Conservation (phyloP, 2,888 invertebrate genomes). For the Thelaira solivaga region DNA sequence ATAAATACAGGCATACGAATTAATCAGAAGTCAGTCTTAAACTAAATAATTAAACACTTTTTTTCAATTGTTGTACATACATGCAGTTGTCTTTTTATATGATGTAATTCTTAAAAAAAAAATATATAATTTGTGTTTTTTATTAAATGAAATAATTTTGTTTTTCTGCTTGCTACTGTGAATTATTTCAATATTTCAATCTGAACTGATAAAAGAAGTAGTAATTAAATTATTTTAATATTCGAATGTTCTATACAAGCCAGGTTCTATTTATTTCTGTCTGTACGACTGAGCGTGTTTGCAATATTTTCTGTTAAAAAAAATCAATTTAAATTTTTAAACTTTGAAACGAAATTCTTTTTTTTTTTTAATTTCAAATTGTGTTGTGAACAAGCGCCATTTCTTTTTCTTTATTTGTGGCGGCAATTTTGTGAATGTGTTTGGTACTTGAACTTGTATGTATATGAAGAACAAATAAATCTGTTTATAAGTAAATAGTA, state of each 20-base stretch:
- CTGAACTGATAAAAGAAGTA: background rate
- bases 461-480: conserved; percentile 38
- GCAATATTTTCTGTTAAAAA: background rate
- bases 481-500: no score
- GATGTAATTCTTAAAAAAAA: conserved; percentile 36
- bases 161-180: background rate
- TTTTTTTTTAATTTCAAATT: background rate
- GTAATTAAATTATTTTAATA: background rate
- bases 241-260: background rate
- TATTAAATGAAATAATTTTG: background rate
- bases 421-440: conserved; percentile 33
- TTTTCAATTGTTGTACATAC: no score
- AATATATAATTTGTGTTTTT: background rate
- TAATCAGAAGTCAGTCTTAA: conserved; percentile 28
- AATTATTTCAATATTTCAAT: background rate
- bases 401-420: conserved; percentile 12
- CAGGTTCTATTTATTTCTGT: background rate
- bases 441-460: conserved; percentile 44
- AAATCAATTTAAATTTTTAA: background rate
- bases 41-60: conserved; percentile 36
- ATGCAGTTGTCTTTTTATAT: conserved; percentile 19
- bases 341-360: background rate
- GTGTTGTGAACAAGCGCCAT: conserved; percentile 1
- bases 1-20: conserved; percentile 39
- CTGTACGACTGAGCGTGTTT: background rate